A percentile compares a stretch with the other conserved stretches of the same genome.
These are phyloP conservation scores for Pollenia angustigena DNA, from an alignment of 2,888 invertebrate species.

Conservation along the genomic window DNA sequence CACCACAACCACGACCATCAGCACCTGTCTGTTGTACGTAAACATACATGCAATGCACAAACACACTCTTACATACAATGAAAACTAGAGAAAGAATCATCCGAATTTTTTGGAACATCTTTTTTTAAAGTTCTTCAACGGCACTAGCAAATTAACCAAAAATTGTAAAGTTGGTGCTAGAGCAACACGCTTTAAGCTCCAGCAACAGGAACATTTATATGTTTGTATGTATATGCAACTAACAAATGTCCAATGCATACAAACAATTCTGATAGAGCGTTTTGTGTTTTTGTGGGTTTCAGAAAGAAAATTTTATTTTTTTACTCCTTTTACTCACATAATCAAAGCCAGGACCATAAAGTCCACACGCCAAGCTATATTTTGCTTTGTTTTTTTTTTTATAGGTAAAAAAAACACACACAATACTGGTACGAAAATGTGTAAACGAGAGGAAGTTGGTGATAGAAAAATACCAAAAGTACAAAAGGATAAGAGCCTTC, in stretches of 20 bases:
- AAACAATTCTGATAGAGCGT: constrained; percentile 24
- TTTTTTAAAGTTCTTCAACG: constrained; percentile 40
- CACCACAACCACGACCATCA: constrained; percentile 61
- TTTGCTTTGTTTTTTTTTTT: constrained; percentile 25
- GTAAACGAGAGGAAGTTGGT: constrained; percentile 65
- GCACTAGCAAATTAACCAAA: constrained; percentile 68
- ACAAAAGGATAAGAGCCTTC: not conserved
- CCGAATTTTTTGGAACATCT: not conserved
- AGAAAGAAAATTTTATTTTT: constrained; percentile 39
- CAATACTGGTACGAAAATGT: constrained; percentile 49
- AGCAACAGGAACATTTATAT: constrained; percentile 30
- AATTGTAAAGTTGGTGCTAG: constrained; percentile 50
- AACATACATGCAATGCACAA: not conserved
- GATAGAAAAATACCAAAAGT: constrained; percentile 51
- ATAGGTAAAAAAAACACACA: not conserved
- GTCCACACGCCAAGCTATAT: constrained; percentile 27
- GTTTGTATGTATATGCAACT: constrained; percentile 2
- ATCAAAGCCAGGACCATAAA: constrained; percentile 46
- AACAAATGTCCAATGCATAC: constrained; percentile 48
- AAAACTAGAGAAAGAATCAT: constrained; percentile 15
- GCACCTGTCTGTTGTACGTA: constrained; percentile 60
- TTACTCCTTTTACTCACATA: constrained; percentile 50
- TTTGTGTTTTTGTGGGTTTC: not conserved
- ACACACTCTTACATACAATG: not conserved
- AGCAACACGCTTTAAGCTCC: constrained; percentile 43